Percentiles rank a stretch among this genome's conserved stretches.
Conservation (phyloP, 2,797 vertebrate genomes). For the Pitangus sulphuratus region DNA sequence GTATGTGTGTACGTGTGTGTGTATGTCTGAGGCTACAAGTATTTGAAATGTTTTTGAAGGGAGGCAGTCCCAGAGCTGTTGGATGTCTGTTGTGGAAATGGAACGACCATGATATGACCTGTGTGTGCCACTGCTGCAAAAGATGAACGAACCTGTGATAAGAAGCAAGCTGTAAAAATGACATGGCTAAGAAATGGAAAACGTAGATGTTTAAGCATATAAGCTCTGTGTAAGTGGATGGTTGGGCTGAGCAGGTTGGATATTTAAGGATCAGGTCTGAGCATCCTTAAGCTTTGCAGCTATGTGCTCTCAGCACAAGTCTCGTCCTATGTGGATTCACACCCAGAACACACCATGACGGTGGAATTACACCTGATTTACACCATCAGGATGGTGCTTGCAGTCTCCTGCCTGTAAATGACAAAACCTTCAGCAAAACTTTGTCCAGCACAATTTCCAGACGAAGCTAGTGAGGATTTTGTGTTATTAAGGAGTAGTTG, state of each 20-base stretch:
- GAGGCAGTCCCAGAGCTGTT: conserved; percentile 47
- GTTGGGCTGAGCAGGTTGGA: background rate
- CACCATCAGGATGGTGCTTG: background rate
- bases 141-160: conserved; percentile 39
- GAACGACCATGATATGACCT: conserved; percentile 39
- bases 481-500: background rate
- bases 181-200: background rate
- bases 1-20: background rate
- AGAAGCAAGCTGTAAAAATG: conserved; percentile 15
- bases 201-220: background rate
- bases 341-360: rapidly evolving
- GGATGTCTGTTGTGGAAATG: conserved; percentile 50
- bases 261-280: background rate
- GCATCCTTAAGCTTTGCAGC: background rate
- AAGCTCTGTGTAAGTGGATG: background rate
- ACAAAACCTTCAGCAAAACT: background rate
- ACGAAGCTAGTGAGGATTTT: background rate
- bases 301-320: background rate
- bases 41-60: conserved; percentile 42
- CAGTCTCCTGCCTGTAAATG: background rate
- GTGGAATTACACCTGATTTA: background rate
- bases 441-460: background rate
- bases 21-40: conserved; percentile 25
- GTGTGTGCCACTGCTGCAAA: conserved; percentile 26
- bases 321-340: background rate